Percentiles rank a stretch among this genome's conserved stretches.
Evolutionary conservation across 2,113 vertebrate species (phyloP).

Genomic region (Gorilla gorilla): DNA sequence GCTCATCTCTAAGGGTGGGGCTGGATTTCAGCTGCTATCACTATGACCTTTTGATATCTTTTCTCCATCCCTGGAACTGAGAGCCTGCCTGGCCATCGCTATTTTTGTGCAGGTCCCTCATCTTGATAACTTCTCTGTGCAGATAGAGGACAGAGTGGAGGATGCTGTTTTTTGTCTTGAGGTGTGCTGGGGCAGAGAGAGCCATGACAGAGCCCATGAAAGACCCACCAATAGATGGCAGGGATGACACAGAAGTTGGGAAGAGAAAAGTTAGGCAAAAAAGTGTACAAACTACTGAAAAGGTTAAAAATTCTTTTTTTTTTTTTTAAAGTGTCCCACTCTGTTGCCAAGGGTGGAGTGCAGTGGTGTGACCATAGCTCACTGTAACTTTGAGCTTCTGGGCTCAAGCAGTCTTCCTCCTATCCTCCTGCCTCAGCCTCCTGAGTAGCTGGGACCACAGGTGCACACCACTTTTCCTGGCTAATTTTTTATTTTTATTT

Average conservation of each 20-base stretch:
- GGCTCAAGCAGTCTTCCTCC: no score
- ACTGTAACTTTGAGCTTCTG: no score
- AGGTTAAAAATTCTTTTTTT: no score
- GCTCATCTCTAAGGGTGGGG: background rate
- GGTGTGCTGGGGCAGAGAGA: background rate
- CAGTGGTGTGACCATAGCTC: no score
- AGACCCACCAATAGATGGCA: background rate
- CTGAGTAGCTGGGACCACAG: no score
- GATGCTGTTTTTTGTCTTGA: background rate
- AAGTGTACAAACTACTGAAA: background rate
- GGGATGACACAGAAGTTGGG: background rate
- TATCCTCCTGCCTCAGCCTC: no score
- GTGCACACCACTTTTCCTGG: no score
- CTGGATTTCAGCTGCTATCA: background rate
- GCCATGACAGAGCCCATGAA: background rate
- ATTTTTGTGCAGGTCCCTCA: conserved; percentile 18
- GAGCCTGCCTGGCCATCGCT: background rate
- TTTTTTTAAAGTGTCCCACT: no score
- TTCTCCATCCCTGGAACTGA: background rate
- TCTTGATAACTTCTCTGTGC: conserved; percentile 35
- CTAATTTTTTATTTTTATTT: no score
- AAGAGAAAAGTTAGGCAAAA: background rate
- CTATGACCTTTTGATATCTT: background rate
- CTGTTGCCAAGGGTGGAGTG: no score
- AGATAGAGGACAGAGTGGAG: background rate